These are phyloP conservation scores for Nowickia ferox DNA, from an alignment of 2,888 invertebrate species.

Conservation along the genomic window DNA sequence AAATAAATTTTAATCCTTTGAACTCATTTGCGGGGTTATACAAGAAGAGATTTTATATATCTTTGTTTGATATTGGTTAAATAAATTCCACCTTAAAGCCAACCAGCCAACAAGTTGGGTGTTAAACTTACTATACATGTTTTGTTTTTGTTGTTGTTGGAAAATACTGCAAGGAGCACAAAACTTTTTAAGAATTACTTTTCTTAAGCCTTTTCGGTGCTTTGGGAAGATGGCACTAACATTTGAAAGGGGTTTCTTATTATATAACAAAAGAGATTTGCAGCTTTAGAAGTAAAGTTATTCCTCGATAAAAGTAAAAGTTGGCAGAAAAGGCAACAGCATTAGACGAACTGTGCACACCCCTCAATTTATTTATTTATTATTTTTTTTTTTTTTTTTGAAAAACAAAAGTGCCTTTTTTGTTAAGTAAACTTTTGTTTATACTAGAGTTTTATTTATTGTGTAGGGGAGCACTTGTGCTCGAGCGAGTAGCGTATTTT, in stretches of 20 bases:
- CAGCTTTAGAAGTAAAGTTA: neutral
- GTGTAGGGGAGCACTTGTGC: too few species aligned
- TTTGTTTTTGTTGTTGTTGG: neutral
- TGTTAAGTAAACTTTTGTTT: too few species aligned
- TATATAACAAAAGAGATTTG: neutral
- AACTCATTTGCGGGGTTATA: neutral
- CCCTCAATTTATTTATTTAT: too few species aligned
- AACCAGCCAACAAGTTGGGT: neutral
- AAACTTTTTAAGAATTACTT: slow-evolving; percentile 2
- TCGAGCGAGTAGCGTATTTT: too few species aligned
- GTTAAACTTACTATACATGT: neutral
- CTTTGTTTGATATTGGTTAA: slow-evolving; percentile 22
- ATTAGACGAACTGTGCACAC: neutral
- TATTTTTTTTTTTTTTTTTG: too few species aligned
- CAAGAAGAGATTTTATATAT: neutral
- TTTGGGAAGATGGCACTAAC: slow-evolving; percentile 26
- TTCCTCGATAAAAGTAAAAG: neutral
- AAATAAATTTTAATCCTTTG: slow-evolving; percentile 42
- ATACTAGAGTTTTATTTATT: too few species aligned
- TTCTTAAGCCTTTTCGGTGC: neutral
- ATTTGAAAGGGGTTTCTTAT: slow-evolving; percentile 46
- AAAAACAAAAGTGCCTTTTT: too few species aligned
- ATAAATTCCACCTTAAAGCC: slow-evolving; percentile 46
- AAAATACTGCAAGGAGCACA: neutral
- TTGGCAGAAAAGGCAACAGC: neutral